Evolutionary conservation across 2,888 invertebrate genomes (phyloP).

Genomic region (Dilophus febrilis): DNA sequence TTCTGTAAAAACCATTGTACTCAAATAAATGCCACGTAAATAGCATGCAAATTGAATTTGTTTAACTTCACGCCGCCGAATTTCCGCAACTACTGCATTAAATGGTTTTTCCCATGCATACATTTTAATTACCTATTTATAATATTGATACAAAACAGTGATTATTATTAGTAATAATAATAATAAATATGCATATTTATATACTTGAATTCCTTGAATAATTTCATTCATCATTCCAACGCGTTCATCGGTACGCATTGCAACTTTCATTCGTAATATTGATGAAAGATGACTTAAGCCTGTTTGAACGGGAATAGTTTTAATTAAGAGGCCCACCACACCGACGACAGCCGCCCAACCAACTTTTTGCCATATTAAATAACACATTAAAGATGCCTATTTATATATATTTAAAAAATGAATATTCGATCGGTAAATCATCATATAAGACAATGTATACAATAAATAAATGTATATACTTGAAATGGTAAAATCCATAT

Average conservation of each 20-base stretch:
- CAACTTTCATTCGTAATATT: constrained; percentile 51
- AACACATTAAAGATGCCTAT: constrained; percentile 38
- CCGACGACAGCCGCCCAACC: constrained; percentile 61
- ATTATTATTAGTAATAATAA: no score
- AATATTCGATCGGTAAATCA: no score
- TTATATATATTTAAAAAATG: neutral
- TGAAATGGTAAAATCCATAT: constrained; percentile 75
- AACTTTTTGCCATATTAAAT: constrained; percentile 58
- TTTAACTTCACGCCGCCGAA: constrained; percentile 50
- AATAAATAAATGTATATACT: no score
- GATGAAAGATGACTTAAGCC: constrained; percentile 26
- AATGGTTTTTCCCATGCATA: constrained; percentile 93
- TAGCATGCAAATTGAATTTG: constrained; percentile 45
- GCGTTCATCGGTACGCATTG: constrained; percentile 71
- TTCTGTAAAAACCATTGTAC: constrained; percentile 62
- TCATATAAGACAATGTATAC: no score
- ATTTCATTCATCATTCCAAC: constrained; percentile 91
- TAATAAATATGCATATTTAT: constrained; percentile 16
- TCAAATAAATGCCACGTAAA: constrained; percentile 47
- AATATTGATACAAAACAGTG: neutral
- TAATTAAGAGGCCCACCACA: constrained; percentile 55
- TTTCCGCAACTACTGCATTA: constrained; percentile 57
- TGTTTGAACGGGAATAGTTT: constrained; percentile 67
- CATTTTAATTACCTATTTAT: constrained; percentile 75
- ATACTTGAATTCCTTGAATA: constrained; percentile 79